Percentiles rank a stretch among this genome's conserved stretches.
These are phyloP conservation scores for Agrotis puta DNA, from an alignment of 2,888 invertebrate species.

Conservation along the genomic window DNA sequence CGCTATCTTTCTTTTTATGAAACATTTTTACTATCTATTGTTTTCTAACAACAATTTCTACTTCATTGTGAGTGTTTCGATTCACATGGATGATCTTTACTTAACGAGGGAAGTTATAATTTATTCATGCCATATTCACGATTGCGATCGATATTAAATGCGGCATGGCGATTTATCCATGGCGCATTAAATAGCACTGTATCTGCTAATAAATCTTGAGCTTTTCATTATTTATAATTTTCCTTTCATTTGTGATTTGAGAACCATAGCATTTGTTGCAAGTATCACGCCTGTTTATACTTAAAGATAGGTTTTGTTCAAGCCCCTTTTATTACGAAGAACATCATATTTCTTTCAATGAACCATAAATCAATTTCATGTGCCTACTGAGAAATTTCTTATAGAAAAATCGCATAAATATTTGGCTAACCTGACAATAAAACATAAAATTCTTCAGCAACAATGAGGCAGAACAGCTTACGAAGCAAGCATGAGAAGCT, in stretches of 20 bases:
- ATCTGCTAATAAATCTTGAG: background rate
- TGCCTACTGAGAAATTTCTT: background rate
- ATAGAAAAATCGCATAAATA: background rate
- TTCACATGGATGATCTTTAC: slow-evolving; percentile 41
- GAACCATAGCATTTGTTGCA: no score
- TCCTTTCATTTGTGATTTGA: background rate
- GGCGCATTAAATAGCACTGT: background rate
- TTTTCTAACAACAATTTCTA: slow-evolving; percentile 34
- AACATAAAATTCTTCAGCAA: background rate
- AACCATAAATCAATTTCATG: no score
- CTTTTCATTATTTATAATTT: background rate
- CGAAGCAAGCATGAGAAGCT: background rate
- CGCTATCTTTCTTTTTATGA: background rate
- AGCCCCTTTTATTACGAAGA: background rate
- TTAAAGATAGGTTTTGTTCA: background rate
- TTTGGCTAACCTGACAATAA: no score
- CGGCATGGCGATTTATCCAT: no score
- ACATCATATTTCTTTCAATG: no score
- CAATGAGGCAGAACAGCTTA: no score
- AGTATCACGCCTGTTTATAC: no score
- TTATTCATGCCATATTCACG: slow-evolving; percentile 23
- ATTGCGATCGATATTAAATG: no score
- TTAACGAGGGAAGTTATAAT: slow-evolving; percentile 28
- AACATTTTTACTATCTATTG: slow-evolving; percentile 11
- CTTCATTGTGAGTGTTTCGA: slow-evolving; percentile 20